Conservation (phyloP, 2,113 vertebrate species). For the Isurus oxyrinchus region DNA sequence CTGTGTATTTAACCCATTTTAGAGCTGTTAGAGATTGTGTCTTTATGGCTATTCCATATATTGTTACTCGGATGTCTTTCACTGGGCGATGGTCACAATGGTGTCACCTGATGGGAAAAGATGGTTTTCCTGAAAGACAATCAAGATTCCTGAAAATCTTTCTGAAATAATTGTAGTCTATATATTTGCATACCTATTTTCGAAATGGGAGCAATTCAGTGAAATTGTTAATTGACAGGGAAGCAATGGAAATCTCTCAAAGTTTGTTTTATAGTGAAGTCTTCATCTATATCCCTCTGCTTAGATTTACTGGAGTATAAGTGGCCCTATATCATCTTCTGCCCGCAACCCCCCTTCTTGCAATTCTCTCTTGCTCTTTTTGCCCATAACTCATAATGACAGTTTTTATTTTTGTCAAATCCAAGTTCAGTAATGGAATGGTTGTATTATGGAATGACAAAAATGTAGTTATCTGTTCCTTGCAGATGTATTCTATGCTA, state of each 20-base stretch:
- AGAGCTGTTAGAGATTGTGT: not conserved
- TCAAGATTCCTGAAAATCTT: not conserved
- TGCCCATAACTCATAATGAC: constrained; percentile 16
- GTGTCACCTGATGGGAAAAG: not conserved
- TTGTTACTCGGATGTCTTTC: not conserved
- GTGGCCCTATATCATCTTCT: not conserved
- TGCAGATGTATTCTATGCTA: not conserved
- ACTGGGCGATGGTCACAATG: not conserved
- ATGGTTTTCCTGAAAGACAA: not conserved
- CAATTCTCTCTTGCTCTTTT: not conserved
- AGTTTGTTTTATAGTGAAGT: not conserved
- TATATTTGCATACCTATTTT: not conserved
- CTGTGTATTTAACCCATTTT: not conserved
- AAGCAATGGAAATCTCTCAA: not conserved
- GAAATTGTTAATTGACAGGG: not conserved
- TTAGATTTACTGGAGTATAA: constrained; percentile 12
- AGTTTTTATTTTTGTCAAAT: constrained; percentile 8
- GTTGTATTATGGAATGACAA: constrained; percentile 10
- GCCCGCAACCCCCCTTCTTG: not conserved
- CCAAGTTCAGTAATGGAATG: constrained; percentile 23
- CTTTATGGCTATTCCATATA: not conserved
- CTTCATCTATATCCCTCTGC: not conserved
- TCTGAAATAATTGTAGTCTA: not conserved
- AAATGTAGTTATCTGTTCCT: constrained; percentile 6
- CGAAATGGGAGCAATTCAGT: not conserved